Base-by-base conservation (phyloP, 2,888 invertebrate genomes). In the Athripsodes cinereus region DNA sequence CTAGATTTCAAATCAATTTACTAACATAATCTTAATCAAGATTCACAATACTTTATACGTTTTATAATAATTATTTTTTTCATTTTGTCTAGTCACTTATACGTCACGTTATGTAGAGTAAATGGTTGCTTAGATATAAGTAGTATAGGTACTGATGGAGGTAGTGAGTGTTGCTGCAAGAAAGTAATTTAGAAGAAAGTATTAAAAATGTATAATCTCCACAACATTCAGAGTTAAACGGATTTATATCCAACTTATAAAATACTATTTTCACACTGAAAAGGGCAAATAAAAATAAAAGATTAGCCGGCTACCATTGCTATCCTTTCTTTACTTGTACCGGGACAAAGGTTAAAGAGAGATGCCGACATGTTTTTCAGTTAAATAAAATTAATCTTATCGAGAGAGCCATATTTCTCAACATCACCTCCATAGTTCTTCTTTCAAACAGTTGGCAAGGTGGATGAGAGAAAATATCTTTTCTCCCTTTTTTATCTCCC, bases 321-420 rank as follows among this genome's bases (percentile, higher is more conserved):
- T 10, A 52, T 55, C 52, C 58, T 22, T 52, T 58, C 56, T 40
- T 31, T 50, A 16, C 35, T 21, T 11, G 20, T 18, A 50, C 20
- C 31, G 18, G 48, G 21, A 22, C 21, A 31, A 3, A 47, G 67
- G 64, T 60, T 64, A 63, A 65, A 66, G 67, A 69, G 60, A 52
- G 62, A 63, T 47, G 55, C 58, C 44, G 55, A 58, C 52, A 58
- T 64, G 64, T 64, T 64, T 64, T 64, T 64, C 64, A 64, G 64
- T 64, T 64, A 64, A 64, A 64, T 70, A 73, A 74, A 75, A 75
- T 75, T 74, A 75, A 74, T 74, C 75, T 74, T 75, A 75, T 75
- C 74, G 74, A 72, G 70, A 72, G 70, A 73, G 73, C 74, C 74
- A 74, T 75, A 75, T 74, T 72, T 75, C 74, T 74, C 71, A 72